phyloP scores from a whole-genome alignment of 2,113 vertebrate genomes.

The Macrotis lagotis region DNA sequence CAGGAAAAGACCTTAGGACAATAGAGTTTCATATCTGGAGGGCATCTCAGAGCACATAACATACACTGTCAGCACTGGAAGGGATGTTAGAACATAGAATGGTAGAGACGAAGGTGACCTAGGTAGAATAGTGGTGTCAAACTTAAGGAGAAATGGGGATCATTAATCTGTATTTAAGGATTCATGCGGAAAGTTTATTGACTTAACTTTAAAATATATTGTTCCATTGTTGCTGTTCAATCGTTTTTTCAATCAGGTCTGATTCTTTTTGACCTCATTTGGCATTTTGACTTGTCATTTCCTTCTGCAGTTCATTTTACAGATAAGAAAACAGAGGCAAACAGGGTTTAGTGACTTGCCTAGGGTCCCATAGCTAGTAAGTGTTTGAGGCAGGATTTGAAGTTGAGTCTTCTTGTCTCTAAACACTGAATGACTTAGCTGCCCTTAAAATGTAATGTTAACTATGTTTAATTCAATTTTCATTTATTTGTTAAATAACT shows the following conservation, averaged over 20 bases:
- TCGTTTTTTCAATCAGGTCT: not conserved
- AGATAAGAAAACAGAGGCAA: not conserved
- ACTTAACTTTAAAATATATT: not conserved
- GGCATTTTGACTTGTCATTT: not conserved
- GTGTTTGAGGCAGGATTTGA: not conserved
- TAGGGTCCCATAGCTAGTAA: not conserved
- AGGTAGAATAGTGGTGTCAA: not conserved
- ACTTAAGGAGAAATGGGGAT: not conserved
- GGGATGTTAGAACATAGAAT: not conserved
- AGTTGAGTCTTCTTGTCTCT: not conserved
- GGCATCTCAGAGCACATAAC: not conserved
- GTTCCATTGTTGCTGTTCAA: not conserved
- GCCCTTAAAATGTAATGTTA: not conserved
- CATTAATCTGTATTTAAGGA: not conserved
- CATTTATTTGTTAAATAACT: not conserved
- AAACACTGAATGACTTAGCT: not conserved
- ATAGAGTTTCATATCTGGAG: not conserved
- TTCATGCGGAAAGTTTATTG: not conserved
- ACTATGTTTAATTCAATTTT: not conserved
- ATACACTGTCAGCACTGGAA: not conserved
- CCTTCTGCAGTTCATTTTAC: not conserved
- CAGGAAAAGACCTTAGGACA: not conserved
- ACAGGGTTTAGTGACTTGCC: not conserved
- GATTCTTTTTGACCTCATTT: not conserved
- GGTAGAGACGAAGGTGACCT: not conserved